Evolutionary conservation across 2,113 vertebrate species (phyloP).

Genomic region (Alaudala cheleensis): DNA sequence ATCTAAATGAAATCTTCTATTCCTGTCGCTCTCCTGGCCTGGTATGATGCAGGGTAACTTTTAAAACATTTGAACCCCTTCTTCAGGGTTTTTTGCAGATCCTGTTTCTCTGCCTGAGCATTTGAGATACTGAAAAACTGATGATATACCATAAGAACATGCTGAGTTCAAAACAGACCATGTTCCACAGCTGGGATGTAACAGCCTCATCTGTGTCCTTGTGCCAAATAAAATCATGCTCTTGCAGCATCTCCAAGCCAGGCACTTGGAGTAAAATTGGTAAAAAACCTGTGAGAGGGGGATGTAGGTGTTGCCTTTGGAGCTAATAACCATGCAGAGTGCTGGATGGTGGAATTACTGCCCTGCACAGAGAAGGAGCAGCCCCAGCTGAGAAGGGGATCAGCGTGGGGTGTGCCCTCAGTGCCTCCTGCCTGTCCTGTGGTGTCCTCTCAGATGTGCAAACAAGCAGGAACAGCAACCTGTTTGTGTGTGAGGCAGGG

Average conservation of each 20-base stretch:
- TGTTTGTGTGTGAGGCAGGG: not conserved
- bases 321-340: accelerated
- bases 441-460: accelerated
- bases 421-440: not conserved
- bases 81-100: not conserved
- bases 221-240: not conserved
- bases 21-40: not conserved
- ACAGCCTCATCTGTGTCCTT: not conserved
- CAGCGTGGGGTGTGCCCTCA: not conserved
- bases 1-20: conserved; percentile 35
- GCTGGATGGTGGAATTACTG: not conserved
- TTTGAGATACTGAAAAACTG: not conserved
- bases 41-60: not conserved
- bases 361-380: not conserved
- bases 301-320: not conserved
- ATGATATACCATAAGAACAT: not conserved
- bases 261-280: not conserved
- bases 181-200: not conserved
- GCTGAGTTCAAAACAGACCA: not conserved
- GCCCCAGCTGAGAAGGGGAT: not conserved
- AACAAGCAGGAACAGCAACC: not conserved
- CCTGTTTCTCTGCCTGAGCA: not conserved
- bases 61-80: not conserved
- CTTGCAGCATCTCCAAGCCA: not conserved
- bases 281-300: not conserved